These are phyloP conservation scores for Sardina pilchardus DNA, from an alignment of 2,113 vertebrate species.

Conservation along the genomic window DNA sequence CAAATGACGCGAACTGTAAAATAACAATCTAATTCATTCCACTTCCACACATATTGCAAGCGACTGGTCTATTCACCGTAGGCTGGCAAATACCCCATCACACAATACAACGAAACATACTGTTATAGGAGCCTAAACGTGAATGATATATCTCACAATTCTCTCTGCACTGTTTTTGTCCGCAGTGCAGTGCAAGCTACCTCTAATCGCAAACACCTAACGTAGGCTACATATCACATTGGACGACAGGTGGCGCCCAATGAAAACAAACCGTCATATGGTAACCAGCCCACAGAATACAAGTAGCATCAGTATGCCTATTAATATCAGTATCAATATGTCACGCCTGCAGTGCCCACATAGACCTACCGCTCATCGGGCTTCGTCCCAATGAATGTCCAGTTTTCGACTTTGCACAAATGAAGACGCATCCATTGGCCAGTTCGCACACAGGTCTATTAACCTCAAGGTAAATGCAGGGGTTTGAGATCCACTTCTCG, in stretches of 20 bases:
- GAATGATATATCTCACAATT: background rate
- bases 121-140: background rate
- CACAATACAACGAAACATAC: too few relatives aligned
- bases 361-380: background rate
- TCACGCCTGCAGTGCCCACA: background rate
- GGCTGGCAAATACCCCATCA: background rate
- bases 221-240: background rate
- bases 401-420: background rate
- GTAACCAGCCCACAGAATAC: too few relatives aligned
- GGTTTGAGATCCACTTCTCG: background rate
- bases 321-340: background rate
- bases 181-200: slow-evolving; percentile 73
- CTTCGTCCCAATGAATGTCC: background rate
- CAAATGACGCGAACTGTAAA: background rate
- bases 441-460: background rate
- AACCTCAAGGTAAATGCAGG: background rate
- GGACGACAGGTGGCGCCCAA: slow-evolving; percentile 10
- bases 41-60: background rate
- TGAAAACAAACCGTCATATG: background rate
- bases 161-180: slow-evolving; percentile 61
- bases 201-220: slow-evolving; percentile 36
- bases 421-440: background rate
- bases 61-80: background rate
- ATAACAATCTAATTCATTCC: background rate
- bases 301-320: too few relatives aligned